Percentiles rank a stretch among this genome's conserved stretches.
Conservation (phyloP, 2,113 vertebrate species). For the Serilophus lunatus region DNA sequence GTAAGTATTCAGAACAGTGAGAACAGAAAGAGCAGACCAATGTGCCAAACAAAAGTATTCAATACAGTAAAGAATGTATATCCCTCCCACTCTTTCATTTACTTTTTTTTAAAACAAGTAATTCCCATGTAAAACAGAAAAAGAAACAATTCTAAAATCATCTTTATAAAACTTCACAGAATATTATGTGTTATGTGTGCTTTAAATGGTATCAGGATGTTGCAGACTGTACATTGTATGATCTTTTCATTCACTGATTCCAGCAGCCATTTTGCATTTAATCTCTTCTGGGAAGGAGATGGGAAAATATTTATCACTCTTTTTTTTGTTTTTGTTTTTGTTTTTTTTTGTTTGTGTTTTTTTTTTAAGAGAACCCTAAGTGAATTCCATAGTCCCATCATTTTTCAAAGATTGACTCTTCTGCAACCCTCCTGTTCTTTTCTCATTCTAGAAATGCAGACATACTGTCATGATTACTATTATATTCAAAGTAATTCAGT, state of each 20-base stretch:
- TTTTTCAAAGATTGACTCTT: background rate
- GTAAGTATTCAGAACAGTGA: background rate
- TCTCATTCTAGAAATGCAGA: background rate
- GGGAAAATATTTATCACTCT: background rate
- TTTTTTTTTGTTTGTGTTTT: too few species aligned
- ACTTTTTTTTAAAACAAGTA: background rate
- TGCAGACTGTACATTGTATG: background rate
- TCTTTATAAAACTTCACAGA: too few species aligned
- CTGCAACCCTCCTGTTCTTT: background rate
- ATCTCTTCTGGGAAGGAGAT: background rate
- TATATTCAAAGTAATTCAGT: background rate
- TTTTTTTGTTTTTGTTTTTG: background rate
- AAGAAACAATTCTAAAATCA: background rate
- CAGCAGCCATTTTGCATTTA: constrained; percentile 18
- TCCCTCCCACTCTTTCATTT: background rate
- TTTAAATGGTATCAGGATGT: background rate
- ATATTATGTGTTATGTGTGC: background rate
- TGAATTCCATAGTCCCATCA: background rate
- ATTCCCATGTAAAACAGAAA: background rate
- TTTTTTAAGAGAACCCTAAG: background rate
- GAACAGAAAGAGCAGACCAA: background rate
- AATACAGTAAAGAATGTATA: background rate
- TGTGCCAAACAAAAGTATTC: background rate
- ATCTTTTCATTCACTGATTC: background rate
- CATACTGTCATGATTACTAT: background rate